phyloP scores from a whole-genome alignment of 2,888 invertebrate genomes.

The Auanema freiburgensis region DNA sequence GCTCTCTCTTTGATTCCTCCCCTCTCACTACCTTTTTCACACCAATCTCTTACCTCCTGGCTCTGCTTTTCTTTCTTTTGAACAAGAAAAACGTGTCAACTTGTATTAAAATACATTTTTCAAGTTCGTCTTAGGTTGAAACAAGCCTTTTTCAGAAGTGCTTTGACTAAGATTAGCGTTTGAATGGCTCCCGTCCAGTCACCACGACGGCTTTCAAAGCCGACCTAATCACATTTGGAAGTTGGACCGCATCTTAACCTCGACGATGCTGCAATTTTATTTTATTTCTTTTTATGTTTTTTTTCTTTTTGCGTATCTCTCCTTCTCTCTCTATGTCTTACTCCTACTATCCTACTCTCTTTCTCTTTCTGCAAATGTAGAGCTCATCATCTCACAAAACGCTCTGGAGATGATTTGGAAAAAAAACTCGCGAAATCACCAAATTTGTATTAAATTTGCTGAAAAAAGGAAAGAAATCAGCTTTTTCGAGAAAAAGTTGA shows the following conservation, averaged over 20 bases:
- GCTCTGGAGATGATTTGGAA: background rate
- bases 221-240: constrained; percentile 23
- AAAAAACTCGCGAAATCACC: background rate
- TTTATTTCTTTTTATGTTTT: constrained; percentile 1
- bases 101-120: too few relatives aligned
- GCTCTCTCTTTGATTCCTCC: background rate
- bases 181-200: constrained; percentile 2
- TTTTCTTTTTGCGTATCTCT: background rate
- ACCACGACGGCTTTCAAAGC: constrained; percentile 20
- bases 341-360: background rate
- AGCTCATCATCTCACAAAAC: background rate
- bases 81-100: constrained; percentile 1
- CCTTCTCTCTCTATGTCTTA: background rate
- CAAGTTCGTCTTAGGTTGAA: too few relatives aligned
- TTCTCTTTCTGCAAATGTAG: background rate
- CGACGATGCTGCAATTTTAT: background rate
- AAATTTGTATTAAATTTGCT: background rate
- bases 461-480: constrained; percentile 1
- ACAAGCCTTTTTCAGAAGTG: too few relatives aligned
- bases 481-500: too few relatives aligned
- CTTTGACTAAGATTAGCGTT: constrained; percentile 1
- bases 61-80: too few relatives aligned
- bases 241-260: constrained; percentile 9
- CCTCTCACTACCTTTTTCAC: too few relatives aligned
- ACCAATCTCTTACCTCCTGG: too few relatives aligned